Percentiles rank a stretch among this genome's conserved stretches.
phyloP scores from a whole-genome alignment of 1,140 invertebrate species.

The Eurosta solidaginis region DNA sequence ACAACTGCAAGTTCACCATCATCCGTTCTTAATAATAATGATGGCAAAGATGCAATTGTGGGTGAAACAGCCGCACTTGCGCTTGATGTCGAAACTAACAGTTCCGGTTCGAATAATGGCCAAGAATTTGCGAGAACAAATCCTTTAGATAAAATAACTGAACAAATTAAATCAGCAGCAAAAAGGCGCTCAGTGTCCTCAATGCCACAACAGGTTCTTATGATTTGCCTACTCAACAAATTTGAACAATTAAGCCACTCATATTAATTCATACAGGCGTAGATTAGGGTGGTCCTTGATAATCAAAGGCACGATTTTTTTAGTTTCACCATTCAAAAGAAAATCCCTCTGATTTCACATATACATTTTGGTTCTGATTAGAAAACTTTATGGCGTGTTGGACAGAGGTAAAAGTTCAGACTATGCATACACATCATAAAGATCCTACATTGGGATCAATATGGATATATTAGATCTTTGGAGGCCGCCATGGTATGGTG shows the following conservation, averaged over 20 bases:
- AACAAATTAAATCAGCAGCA: constrained; percentile 38
- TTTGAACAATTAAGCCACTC: not conserved
- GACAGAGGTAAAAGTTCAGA: no score
- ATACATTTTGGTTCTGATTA: no score
- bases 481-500: no score
- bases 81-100: not conserved
- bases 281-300: no score
- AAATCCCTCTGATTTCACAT: no score
- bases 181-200: constrained; percentile 38
- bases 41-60: constrained; percentile 19
- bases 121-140: not conserved
- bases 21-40: not conserved
- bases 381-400: no score
- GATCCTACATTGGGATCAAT: no score
- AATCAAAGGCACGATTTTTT: no score
- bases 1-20: constrained; percentile 38
- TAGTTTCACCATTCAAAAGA: no score
- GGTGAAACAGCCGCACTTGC: constrained; percentile 10
- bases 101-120: not conserved
- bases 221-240: not conserved
- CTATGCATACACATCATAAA: no score
- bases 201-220: constrained; percentile 33
- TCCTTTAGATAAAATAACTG: not conserved
- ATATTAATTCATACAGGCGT: not conserved
- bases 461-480: no score